Evolutionary conservation across 2,888 invertebrate genomes (phyloP).

Genomic region (Cheilosia pagana): DNA sequence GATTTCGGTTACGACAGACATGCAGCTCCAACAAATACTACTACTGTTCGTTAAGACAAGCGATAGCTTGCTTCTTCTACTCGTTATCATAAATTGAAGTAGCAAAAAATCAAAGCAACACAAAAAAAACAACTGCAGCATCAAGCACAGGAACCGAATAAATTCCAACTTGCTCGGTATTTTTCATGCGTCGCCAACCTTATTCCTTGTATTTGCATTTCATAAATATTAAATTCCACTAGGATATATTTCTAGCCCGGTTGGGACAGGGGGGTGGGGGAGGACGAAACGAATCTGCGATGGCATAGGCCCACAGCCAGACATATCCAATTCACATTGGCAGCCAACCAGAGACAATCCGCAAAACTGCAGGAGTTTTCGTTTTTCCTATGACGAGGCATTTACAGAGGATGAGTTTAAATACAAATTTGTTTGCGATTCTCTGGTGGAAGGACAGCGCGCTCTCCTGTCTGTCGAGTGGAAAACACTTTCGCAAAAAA

Average conservation of each 20-base stretch:
- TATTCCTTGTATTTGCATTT: conserved; percentile 74
- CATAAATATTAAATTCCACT: conserved; percentile 74
- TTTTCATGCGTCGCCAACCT: conserved; percentile 72
- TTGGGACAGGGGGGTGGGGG: neutral
- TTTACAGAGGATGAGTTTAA: conserved; percentile 51
- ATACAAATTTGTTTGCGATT: conserved; percentile 43
- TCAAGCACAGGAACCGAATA: conserved; percentile 43
- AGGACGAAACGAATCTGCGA: neutral
- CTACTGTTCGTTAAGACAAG: conserved; percentile 62
- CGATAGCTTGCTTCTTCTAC: conserved; percentile 48
- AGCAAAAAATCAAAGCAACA: conserved; percentile 2
- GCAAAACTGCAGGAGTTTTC: conserved; percentile 64
- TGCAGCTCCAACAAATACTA: conserved; percentile 43
- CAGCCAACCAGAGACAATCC: conserved; percentile 73
- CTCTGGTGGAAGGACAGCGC: conserved; percentile 53
- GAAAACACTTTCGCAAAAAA: conserved; percentile 67
- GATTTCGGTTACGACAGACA: conserved; percentile 52
- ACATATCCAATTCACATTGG: conserved; percentile 71
- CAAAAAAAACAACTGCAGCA: conserved; percentile 9
- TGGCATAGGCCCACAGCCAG: conserved; percentile 66
- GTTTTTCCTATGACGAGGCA: conserved; percentile 20
- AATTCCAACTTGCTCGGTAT: conserved; percentile 68
- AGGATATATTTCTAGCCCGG: conserved; percentile 52
- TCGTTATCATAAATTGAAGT: conserved; percentile 72
- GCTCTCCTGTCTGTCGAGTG: conserved; percentile 56